Conservation (phyloP, 2,797 vertebrate species). For the Amblyraja radiata region DNA sequence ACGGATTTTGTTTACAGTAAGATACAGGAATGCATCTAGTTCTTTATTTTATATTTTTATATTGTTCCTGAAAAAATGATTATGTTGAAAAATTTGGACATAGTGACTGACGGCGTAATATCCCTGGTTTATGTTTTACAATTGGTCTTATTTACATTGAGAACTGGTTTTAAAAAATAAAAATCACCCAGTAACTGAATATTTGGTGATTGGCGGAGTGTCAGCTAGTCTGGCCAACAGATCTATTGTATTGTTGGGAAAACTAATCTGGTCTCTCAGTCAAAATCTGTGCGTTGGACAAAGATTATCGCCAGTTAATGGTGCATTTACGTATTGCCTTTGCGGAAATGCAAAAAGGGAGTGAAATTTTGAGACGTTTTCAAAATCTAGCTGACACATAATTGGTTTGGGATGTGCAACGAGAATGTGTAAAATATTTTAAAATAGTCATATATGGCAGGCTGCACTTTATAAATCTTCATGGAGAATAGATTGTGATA, state of each 20-base stretch:
- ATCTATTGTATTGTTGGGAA: not conserved
- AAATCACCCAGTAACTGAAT: not conserved
- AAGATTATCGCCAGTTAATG: not conserved
- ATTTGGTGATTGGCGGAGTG: not conserved
- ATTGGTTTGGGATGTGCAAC: not conserved
- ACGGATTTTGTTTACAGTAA: conserved; percentile 20
- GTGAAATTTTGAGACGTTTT: not conserved
- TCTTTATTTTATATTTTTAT: conserved; percentile 30
- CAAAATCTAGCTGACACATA: not conserved
- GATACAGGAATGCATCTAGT: not conserved
- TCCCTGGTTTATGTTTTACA: not conserved
- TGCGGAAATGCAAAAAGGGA: not conserved
- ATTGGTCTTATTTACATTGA: not conserved
- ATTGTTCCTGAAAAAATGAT: not conserved
- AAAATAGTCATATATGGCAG: not conserved
- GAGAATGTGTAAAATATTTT: not conserved
- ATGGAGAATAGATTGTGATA: not conserved
- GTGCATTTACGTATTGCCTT: not conserved
- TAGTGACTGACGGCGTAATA: not conserved
- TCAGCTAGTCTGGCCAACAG: not conserved
- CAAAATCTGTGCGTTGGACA: not conserved
- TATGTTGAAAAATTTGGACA: not conserved
- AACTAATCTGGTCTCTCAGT: not conserved
- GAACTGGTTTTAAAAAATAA: not conserved
- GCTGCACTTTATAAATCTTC: conserved; percentile 22